Conservation (phyloP, 2,113 vertebrate genomes). For the Triplophysa tibetana region DNA sequence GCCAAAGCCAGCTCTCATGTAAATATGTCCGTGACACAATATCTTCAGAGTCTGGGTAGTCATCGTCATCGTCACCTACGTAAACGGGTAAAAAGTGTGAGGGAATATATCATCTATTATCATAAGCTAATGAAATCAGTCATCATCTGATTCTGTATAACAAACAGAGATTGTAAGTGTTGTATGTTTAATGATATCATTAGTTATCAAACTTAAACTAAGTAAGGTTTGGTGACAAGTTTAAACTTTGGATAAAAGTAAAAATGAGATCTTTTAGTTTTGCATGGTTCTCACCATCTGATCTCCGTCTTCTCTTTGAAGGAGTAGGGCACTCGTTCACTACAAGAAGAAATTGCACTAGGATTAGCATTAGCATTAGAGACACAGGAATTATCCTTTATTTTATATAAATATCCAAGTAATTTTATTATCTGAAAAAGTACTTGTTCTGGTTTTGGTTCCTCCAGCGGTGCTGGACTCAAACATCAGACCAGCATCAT, state of each 20-base stretch:
- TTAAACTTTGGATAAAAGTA: no score
- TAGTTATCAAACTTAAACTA: no score
- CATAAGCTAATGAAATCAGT: neutral
- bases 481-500: slow-evolving; percentile 68
- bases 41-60: slow-evolving; percentile 22
- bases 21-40: slow-evolving; percentile 48
- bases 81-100: neutral
- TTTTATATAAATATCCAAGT: no score
- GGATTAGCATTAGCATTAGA: no score
- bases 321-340: slow-evolving; percentile 55
- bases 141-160: no score
- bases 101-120: neutral
- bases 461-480: slow-evolving; percentile 53
- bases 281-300: slow-evolving; percentile 44
- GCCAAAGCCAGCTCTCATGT: slow-evolving; percentile 57
- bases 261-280: no score
- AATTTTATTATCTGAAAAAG: neutral
- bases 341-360: slow-evolving; percentile 8
- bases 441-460: slow-evolving; percentile 63
- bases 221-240: no score
- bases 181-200: no score
- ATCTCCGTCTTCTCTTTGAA: slow-evolving; percentile 47
- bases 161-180: no score
- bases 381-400: no score
- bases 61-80: slow-evolving; percentile 34